A percentile compares a stretch with the other conserved stretches of the same genome.
Evolutionary conservation across 2,888 invertebrate genomes (phyloP).

Genomic region (Maniola hyperantus): DNA sequence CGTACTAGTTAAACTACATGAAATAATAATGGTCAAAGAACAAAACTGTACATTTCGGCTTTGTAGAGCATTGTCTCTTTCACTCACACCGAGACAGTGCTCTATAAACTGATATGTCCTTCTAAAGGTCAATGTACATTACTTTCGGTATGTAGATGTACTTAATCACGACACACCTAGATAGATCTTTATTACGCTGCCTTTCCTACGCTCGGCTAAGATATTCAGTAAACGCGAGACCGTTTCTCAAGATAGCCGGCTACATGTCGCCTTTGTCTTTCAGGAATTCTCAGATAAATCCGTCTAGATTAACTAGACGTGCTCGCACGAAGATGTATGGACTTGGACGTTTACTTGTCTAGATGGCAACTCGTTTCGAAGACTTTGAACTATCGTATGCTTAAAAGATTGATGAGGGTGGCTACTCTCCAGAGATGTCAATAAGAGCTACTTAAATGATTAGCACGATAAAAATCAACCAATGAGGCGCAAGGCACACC

Average conservation of each 20-base stretch:
- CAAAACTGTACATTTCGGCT: no score
- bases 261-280: conserved; percentile 19
- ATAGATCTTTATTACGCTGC: background rate
- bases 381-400: conserved; percentile 18
- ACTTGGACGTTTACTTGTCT: conserved; percentile 15
- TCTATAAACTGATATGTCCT: no score
- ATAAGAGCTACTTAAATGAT: no score
- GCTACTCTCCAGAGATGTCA: background rate
- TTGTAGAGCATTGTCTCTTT: no score
- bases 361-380: conserved; percentile 10
- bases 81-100: no score
- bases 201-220: background rate
- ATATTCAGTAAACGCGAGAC: conserved; percentile 9
- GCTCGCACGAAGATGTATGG: conserved; percentile 21
- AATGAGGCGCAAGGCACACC: no score
- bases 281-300: conserved; percentile 21
- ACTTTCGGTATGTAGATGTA: no score
- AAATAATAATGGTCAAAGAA: no score
- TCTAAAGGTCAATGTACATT: no score
- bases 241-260: conserved; percentile 14
- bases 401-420: background rate
- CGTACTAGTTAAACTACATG: no score
- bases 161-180: background rate
- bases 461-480: no score
- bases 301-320: conserved; percentile 21